phyloP scores from a whole-genome alignment of 2,113 vertebrate genomes.

The Microcebus tavaratra region DNA sequence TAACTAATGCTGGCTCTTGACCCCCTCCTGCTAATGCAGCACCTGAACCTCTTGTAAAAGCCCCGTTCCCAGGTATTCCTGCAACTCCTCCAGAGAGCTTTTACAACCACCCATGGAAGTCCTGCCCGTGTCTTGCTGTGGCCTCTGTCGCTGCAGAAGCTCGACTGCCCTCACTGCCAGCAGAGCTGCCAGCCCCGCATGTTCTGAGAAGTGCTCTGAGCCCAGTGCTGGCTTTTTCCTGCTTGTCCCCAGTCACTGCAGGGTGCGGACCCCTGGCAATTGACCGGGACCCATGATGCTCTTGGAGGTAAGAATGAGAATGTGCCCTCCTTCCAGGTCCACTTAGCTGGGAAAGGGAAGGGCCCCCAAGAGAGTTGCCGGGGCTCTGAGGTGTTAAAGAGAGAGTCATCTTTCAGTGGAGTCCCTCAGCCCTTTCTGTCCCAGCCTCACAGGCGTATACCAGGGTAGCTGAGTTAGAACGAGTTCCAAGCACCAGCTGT shows the following conservation, averaged over 20 bases:
- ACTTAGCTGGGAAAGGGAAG: neutral
- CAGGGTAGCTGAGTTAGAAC: neutral
- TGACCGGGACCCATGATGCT: too few species aligned
- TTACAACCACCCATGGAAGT: fast-evolving
- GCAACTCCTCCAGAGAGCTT: neutral
- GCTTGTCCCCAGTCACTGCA: neutral
- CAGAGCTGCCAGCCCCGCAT: neutral
- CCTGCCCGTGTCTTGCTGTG: neutral
- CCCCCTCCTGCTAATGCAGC: neutral
- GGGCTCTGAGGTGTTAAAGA: neutral
- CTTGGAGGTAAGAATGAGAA: neutral
- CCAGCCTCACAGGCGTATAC: fast-evolving
- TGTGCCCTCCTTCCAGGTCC: neutral
- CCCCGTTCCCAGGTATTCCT: neutral
- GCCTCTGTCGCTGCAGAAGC: neutral
- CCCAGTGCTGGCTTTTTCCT: neutral
- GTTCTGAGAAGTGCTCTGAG: neutral
- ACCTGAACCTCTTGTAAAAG: neutral
- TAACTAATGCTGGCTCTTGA: neutral
- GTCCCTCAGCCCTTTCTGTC: neutral
- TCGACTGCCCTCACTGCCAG: neutral
- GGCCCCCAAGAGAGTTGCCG: neutral
- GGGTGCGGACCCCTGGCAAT: neutral
- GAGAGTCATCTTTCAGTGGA: too few species aligned
- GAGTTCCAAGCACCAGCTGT: neutral